A percentile compares a stretch with the other conserved stretches of the same genome.
phyloP scores from a whole-genome alignment of 2,797 vertebrate species.

The Gambelia wislizenii region DNA sequence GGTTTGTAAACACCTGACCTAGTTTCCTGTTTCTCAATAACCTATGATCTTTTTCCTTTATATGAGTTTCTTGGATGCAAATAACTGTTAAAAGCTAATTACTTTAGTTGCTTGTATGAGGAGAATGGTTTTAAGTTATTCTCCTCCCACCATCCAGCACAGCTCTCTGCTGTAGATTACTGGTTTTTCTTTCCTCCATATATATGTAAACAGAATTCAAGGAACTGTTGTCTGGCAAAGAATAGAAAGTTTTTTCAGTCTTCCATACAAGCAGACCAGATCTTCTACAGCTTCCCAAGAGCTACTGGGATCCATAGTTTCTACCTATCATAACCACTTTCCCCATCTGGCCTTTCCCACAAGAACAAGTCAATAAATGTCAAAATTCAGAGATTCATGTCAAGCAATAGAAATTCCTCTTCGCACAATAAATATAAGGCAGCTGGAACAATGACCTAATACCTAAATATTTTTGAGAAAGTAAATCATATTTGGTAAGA shows the following conservation, averaged over 20 bases:
- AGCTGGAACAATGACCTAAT: constrained; percentile 2
- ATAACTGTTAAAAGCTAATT: too few species aligned
- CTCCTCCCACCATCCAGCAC: background rate
- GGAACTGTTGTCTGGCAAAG: background rate
- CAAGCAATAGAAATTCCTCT: background rate
- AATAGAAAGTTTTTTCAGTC: background rate
- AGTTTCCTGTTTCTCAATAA: too few species aligned
- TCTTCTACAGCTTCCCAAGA: background rate
- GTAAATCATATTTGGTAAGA: background rate
- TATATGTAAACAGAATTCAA: background rate
- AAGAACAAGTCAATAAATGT: background rate
- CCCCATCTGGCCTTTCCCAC: background rate
- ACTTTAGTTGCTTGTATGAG: background rate
- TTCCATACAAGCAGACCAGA: background rate
- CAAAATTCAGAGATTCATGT: background rate
- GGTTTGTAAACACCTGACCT: too few species aligned
- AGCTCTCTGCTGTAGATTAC: background rate
- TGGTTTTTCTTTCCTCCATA: background rate
- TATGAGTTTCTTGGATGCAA: too few species aligned
- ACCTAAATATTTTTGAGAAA: background rate
- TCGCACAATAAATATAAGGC: background rate
- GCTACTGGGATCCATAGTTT: background rate
- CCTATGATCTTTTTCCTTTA: too few species aligned
- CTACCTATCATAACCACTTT: background rate
- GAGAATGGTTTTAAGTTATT: background rate